Conservation (phyloP, 2,797 vertebrate genomes). For the Platalea minor region DNA sequence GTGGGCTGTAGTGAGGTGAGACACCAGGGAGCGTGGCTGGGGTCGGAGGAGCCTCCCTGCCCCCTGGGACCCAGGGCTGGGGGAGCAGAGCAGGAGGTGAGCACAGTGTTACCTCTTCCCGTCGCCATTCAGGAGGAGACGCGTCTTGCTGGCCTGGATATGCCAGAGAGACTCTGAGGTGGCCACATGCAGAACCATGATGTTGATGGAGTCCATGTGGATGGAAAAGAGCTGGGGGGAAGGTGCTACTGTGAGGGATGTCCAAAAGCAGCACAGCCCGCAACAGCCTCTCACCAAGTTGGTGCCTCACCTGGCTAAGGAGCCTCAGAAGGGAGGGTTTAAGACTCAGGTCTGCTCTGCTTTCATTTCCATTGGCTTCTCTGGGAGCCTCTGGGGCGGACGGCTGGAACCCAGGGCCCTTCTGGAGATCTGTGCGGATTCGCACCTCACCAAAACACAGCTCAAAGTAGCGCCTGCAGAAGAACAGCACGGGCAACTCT, state of each 20-base stretch:
- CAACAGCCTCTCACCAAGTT: fast-evolving
- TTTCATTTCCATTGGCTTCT: constrained; percentile 38
- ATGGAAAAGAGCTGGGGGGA: constrained; percentile 85
- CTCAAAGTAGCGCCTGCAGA: constrained; percentile 87
- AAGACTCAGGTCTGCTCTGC: constrained; percentile 66
- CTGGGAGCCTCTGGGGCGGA: neutral
- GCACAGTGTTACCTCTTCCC: constrained; percentile 81
- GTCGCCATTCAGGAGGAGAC: constrained; percentile 85
- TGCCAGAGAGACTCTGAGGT: constrained; percentile 95
- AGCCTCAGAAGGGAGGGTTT: constrained; percentile 83
- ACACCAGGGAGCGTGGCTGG: neutral
- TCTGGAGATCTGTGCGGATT: constrained; percentile 86
- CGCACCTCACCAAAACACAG: constrained; percentile 92
- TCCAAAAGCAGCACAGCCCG: fast-evolving
- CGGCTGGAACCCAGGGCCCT: constrained; percentile 61
- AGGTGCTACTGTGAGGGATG: neutral
- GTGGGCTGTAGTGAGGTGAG: neutral
- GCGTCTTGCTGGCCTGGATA: constrained; percentile 86
- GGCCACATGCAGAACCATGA: constrained; percentile 92
- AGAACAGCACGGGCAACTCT: neutral
- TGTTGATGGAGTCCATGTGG: constrained; percentile 89
- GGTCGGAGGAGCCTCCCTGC: neutral
- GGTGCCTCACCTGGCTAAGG: constrained; percentile 85
- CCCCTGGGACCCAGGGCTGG: neutral
- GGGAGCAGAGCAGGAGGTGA: fast-evolving